Conservation (phyloP, 2,797 vertebrate genomes). For the Chaenodraco wilsoni region DNA sequence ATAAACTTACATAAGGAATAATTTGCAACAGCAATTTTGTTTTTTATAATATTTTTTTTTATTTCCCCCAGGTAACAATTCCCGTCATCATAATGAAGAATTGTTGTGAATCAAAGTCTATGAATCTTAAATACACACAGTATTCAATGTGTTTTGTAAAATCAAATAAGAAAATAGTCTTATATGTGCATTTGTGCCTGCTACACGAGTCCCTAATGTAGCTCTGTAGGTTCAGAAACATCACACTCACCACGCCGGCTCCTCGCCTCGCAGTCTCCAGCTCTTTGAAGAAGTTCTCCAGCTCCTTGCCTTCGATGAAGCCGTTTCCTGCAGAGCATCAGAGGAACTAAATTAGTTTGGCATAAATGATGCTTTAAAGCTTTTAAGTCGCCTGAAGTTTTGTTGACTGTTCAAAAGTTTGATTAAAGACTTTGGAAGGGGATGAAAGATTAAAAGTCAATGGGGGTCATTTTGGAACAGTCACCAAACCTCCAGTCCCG, state of each 20-base stretch:
- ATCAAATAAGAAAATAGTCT: neutral
- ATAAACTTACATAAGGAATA: neutral
- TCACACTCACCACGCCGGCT: constrained; percentile 87
- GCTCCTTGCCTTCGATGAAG: constrained; percentile 95
- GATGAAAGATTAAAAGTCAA: constrained; percentile 51
- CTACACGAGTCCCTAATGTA: neutral
- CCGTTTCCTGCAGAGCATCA: constrained; percentile 88
- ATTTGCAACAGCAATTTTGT: neutral
- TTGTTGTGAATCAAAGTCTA: neutral
- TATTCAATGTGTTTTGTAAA: neutral
- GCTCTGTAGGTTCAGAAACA: neutral
- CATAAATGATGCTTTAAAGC: constrained; percentile 31
- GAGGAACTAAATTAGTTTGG: constrained; percentile 57
- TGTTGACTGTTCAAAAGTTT: constrained; percentile 51
- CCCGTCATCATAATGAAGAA: constrained; percentile 10
- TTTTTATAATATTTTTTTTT: neutral
- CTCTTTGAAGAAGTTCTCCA: constrained; percentile 95
- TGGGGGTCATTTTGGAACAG: constrained; percentile 32
- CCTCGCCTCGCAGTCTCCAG: constrained; percentile 89
- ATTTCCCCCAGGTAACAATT: neutral
- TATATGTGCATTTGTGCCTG: neutral
- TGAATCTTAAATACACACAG: neutral
- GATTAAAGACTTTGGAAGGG: constrained; percentile 48
- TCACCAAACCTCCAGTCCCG: constrained; percentile 21
- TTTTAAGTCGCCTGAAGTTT: constrained; percentile 46